Evolutionary conservation across 1,140 invertebrate genomes (phyloP), one percentile per base, ranked within the genome.

Genomic region (Uloborus diversus): DNA sequence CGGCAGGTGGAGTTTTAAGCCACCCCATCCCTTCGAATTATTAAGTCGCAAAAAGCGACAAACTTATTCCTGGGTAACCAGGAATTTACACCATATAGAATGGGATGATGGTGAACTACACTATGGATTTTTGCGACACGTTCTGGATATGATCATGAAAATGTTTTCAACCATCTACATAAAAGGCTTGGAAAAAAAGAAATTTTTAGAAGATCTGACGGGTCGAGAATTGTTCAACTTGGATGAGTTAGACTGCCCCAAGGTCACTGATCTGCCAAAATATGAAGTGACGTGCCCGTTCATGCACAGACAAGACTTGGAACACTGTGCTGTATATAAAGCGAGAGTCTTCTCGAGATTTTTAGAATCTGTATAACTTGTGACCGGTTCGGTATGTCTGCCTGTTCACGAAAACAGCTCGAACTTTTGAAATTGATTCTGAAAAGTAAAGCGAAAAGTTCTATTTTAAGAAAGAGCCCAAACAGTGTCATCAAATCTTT

Each of bases 401-500:
- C n/a, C n/a, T n/a, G n/a, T n/a, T 20, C 57, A 5, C 30, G 14
- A 7, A 30, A 3, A 27, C 14, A 61, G 5, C 7, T 32, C n/a
- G 25, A 61, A 28, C 25, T 27, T 4, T 20, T 30, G 5, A 30
- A 61, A 32, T 3, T 30, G 7, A 5, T 30, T 20, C 14, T 7
- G 5, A 32, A 61, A 28, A 13, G 13, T 32, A 27, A 61, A 61
- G 7, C 4, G 13, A 32, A 61, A 61, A 28, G 14, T 7, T 3
- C 5, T 27, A 13, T 61, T 5, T 20, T 61, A 13, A 5, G n/a
- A 14, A 30, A 27, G 11, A 27, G 57, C 30, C 30, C 57, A 27
- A 61, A 61, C 25, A 61, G 57, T 61, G 14, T 61, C n/a, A 61
- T 61, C 7, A 61, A 61, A 28, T 4, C 14, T 28, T 20, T 61